phyloP scores from a whole-genome alignment of 1,140 invertebrate genomes.

The Drosophila truncata region DNA sequence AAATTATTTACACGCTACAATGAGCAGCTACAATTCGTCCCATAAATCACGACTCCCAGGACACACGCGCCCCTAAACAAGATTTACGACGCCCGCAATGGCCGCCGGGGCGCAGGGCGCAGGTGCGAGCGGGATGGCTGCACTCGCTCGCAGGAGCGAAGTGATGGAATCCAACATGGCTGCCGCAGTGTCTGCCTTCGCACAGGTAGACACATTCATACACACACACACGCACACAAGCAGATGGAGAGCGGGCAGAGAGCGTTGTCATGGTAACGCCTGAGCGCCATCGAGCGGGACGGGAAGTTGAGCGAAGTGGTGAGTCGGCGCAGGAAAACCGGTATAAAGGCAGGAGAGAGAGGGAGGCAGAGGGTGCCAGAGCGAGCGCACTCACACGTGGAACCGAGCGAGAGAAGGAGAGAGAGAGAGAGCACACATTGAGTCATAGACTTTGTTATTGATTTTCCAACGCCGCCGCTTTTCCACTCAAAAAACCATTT shows the following conservation, averaged over 20 bases:
- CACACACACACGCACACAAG: not conserved
- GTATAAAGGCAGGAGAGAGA: slow-evolving; percentile 30
- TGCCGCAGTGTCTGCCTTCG: slow-evolving; percentile 59
- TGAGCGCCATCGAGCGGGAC: slow-evolving; percentile 16
- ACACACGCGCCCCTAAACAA: slow-evolving; percentile 82
- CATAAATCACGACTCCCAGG: slow-evolving; percentile 83
- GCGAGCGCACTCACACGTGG: slow-evolving; percentile 21
- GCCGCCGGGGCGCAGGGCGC: slow-evolving; percentile 15
- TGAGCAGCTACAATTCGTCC: slow-evolving; percentile 80
- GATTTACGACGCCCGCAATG: slow-evolving; percentile 73
- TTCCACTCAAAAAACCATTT: slow-evolving; percentile 62
- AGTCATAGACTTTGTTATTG: slow-evolving; percentile 68
- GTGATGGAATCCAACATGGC: slow-evolving; percentile 84
- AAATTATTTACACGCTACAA: slow-evolving; percentile 83
- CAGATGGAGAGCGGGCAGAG: slow-evolving; percentile 13
- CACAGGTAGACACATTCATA: slow-evolving; percentile 74
- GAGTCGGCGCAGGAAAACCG: slow-evolving; percentile 78
- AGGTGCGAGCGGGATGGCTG: slow-evolving; percentile 68
- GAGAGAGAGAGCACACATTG: slow-evolving; percentile 35
- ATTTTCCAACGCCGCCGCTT: slow-evolving; percentile 64
- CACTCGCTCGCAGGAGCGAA: slow-evolving; percentile 52
- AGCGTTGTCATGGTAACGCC: slow-evolving; percentile 69
- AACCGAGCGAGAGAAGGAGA: slow-evolving; percentile 5
- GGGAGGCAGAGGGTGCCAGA: slow-evolving; percentile 8
- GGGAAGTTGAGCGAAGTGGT: slow-evolving; percentile 48